A percentile compares a stretch with the other conserved stretches of the same genome.
These are phyloP conservation scores for Spodoptera frugiperda DNA, from an alignment of 1,140 invertebrate genomes.

Conservation along the genomic window DNA sequence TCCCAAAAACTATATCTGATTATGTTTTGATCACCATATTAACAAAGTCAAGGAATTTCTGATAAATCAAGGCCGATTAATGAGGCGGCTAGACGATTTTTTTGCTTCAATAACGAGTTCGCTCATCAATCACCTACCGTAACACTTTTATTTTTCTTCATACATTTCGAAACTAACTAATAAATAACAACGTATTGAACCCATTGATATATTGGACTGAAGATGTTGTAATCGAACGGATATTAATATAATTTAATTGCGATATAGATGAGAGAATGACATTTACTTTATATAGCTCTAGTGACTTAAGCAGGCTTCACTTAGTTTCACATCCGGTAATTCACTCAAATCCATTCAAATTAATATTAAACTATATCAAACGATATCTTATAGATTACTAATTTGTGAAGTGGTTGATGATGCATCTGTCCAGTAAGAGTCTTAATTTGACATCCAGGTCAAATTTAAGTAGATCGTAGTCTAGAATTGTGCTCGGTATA, in stretches of 20 bases:
- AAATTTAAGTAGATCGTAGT: too few relatives aligned
- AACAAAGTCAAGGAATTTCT: too few relatives aligned
- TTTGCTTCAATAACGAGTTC: constrained; percentile 3
- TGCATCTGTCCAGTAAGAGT: too few relatives aligned
- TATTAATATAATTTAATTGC: constrained; percentile 15
- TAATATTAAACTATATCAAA: too few relatives aligned
- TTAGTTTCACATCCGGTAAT: too few relatives aligned
- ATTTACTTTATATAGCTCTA: not conserved
- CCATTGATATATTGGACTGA: not conserved
- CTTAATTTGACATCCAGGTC: too few relatives aligned
- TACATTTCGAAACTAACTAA: constrained; percentile 14
- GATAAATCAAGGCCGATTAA: not conserved
- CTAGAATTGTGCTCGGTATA: too few relatives aligned
- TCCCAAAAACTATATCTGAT: too few relatives aligned
- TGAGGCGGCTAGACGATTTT: not conserved
- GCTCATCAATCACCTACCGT: constrained; percentile 1
- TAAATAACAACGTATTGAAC: constrained; percentile 13
- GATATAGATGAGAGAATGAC: not conserved
- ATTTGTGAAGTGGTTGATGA: too few relatives aligned
- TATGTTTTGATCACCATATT: too few relatives aligned
- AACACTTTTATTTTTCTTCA: constrained; percentile 12
- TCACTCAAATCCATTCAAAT: too few relatives aligned
- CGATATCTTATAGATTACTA: too few relatives aligned
- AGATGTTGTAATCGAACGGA: constrained; percentile 7
- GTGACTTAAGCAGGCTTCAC: not conserved